Evolutionary conservation across 2,797 vertebrate species (phyloP), one percentile per base, ranked within the genome.

Genomic region (Gallinago stenura): DNA sequence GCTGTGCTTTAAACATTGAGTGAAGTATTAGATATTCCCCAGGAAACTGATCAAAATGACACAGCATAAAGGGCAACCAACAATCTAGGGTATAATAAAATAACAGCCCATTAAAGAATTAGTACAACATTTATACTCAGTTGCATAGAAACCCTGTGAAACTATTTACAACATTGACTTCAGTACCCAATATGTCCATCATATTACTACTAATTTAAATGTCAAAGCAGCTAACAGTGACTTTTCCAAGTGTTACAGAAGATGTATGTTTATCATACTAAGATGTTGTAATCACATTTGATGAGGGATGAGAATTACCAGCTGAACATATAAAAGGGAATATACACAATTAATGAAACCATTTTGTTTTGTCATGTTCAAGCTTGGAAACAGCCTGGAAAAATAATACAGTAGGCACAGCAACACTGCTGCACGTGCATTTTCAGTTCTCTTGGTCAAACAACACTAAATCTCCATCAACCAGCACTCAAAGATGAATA

Each of bases 11-110:
- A 92, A 95, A 97, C 77, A 65, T 5, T 56, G 57, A 96, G 81
- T 39, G 58, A 85, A 81, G 30, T 48, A 83, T 83, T 81, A 84
- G n/a, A 58, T 60, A 93, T 77, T 61, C 26, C 80, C 80, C 92
- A 86, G 68, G 88, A 96, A 97, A 90, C 11, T 80, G 82, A 89
- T 89, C 58, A 94, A 96, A 91, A 91, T 82, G 83, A 78, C 86
- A 72, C 9, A 75, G 66, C 89, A 77, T 75, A 73, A 97, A 96
- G 89, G 94, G 60, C 61, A 97, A 87, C 50, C 91, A 89, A 92
- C 82, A 96, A 94, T 70, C 89, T 71, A 84, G 76, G 64, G 51
- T 88, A 78, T 51, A 88, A 94, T 86, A 95, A 96, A 97, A 87
- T 75, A 83, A 80, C 41, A 92, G 80, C 81, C 87, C 46, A 64